Evolutionary conservation across 2,888 invertebrate genomes (phyloP).

Genomic region (Scaptomyza parva): DNA sequence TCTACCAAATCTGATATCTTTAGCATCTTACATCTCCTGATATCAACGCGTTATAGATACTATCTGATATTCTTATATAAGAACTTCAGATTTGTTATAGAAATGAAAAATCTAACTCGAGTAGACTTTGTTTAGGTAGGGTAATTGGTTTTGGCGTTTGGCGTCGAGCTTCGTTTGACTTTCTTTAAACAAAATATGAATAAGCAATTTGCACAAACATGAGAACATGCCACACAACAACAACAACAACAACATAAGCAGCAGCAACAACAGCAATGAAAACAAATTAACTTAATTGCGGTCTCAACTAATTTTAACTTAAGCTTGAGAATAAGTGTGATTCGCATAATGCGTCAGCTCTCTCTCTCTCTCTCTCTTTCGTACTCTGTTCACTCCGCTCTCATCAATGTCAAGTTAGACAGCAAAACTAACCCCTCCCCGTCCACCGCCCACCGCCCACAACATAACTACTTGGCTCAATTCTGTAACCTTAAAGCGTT

Average conservation of each 20-base stretch:
- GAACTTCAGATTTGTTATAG: too few species aligned
- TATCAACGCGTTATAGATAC: too few species aligned
- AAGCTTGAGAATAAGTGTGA: conserved; percentile 22
- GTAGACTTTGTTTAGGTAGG: background rate
- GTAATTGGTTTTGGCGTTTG: conserved; percentile 51
- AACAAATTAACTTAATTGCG: conserved; percentile 69
- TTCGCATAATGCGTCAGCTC: conserved; percentile 39
- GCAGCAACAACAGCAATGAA: conserved; percentile 31
- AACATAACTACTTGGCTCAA: background rate
- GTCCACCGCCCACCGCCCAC: background rate
- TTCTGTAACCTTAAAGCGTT: conserved; percentile 4
- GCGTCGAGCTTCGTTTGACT: conserved; percentile 56
- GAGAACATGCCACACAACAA: conserved; percentile 58
- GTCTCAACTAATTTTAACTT: conserved; percentile 51
- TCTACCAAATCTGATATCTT: too few species aligned
- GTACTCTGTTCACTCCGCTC: background rate
- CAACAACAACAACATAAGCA: conserved; percentile 31
- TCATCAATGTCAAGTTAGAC: conserved; percentile 42
- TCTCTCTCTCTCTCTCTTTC: background rate
- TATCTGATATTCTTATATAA: too few species aligned
- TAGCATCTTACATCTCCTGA: too few species aligned
- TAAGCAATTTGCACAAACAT: conserved; percentile 49
- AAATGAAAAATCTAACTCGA: too few species aligned
- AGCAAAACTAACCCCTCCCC: background rate
- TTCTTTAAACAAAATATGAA: conserved; percentile 57